These are phyloP conservation scores for Coreius guichenoti DNA, from an alignment of 2,797 vertebrate genomes.

Conservation along the genomic window DNA sequence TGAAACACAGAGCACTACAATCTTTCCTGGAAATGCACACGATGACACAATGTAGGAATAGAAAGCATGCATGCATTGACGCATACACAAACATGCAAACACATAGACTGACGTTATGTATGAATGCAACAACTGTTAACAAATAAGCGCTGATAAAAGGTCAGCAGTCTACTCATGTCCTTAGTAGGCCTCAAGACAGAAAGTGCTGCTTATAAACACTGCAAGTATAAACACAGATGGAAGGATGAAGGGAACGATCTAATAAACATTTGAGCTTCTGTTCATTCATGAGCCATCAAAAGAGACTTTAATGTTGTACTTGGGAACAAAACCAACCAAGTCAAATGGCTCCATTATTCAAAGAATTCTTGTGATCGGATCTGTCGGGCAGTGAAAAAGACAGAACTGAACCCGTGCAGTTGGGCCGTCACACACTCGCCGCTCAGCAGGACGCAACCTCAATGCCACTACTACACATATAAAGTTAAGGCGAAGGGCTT, in stretches of 20 bases:
- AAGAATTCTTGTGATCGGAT: conserved; percentile 48
- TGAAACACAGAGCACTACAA: conserved; percentile 44
- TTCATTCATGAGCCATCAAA: conserved; percentile 56
- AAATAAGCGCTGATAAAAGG: conserved; percentile 1
- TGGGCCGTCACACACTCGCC: background rate
- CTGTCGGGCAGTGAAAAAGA: conserved; percentile 60
- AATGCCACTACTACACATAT: background rate
- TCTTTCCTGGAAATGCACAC: conserved; percentile 43
- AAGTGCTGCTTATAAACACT: conserved; percentile 43
- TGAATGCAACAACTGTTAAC: background rate
- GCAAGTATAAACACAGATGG: conserved; percentile 37
- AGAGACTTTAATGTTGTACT: conserved; percentile 28
- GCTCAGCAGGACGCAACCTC: conserved; percentile 30
- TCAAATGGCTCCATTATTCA: conserved; percentile 64
- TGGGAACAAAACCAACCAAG: conserved; percentile 27
- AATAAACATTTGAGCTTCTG: conserved; percentile 56
- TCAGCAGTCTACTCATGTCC: background rate
- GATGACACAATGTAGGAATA: conserved; percentile 47
- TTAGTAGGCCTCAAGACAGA: background rate
- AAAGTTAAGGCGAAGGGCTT: conserved; percentile 19
- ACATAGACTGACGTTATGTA: background rate
- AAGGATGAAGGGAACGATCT: conserved; percentile 29
- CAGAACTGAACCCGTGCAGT: conserved; percentile 43
- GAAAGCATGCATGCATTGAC: conserved; percentile 13
- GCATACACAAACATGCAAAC: conserved; percentile 43